A percentile compares a stretch with the other conserved stretches of the same genome.
Conservation (phyloP, 2,113 vertebrate genomes). For the Chaetura pelagica region DNA sequence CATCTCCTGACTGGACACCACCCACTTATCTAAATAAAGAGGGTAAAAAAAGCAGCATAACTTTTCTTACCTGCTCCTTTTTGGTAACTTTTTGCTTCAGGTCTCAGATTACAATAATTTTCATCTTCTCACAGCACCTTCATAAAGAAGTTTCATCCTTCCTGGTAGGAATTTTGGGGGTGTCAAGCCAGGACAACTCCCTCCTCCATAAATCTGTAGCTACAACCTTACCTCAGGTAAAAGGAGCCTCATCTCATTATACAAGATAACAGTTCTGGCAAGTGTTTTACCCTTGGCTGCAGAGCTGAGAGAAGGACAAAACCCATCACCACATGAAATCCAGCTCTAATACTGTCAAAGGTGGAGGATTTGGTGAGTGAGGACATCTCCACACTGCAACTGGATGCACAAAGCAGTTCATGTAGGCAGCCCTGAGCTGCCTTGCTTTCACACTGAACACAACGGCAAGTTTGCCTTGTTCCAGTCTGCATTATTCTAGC, state of each 20-base stretch:
- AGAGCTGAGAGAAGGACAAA: background rate
- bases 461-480: background rate
- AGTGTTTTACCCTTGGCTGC: background rate
- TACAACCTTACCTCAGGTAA: background rate
- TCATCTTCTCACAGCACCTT: background rate
- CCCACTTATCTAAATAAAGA: background rate
- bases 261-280: background rate
- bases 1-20: background rate
- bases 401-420: background rate
- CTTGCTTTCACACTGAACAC: background rate
- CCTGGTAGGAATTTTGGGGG: background rate
- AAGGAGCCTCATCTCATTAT: background rate
- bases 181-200: background rate
- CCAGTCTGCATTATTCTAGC: background rate
- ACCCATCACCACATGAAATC: background rate
- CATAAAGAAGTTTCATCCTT: background rate
- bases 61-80: background rate
- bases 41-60: background rate
- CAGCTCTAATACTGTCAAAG: background rate
- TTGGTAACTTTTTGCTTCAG: background rate
- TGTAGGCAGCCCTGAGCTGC: background rate
- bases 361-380: background rate
- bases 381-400: background rate
- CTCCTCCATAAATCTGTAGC: background rate
- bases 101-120: background rate